Evolutionary conservation across 2,797 vertebrate genomes (phyloP), one percentile per base, ranked within the genome.

Genomic region (Saxicola maurus): DNA sequence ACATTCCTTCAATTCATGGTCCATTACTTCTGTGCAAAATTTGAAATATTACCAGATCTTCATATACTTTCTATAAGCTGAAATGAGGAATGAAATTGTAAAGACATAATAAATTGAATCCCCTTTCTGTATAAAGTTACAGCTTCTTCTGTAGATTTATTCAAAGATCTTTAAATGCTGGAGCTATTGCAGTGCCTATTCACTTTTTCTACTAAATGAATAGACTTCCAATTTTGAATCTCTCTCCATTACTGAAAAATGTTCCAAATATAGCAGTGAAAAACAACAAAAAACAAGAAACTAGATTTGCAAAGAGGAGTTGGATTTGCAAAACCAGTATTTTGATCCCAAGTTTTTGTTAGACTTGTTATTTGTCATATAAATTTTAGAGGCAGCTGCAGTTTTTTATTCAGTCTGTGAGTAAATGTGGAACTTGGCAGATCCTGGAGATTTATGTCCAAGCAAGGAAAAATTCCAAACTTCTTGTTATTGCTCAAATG

Each of bases 401-500:
- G n/a, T 51, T 65, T 90, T 81, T 28, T 71, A 3, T 55, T 49
- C 45, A 48, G 28, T 43, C 9, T 59, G 14, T 61, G 76, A 75
- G 48, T 62, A 81, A 77, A 77, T 73, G 45, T 30, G 25, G 24
- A 73, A 73, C 57, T 77, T 89, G 64, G 82, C 62, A 2, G 48
- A 38, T 83, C 27, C n/a, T 62, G 77, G 21, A 82, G 42, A 69
- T 68, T 78, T 17, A 60, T 28, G 16, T 91, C 55, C 55, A 89
- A 90, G 76, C 8, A 43, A 87, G 24, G 59, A 91, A 1, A 6
- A 86, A 84, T 86, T 86, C 77, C 92, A 78, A 81, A 57, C 21
- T 68, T 65, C 48, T 92, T 62, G 11, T 52, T 91, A 86, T 92
- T 91, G 60, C 86, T 73, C n/a, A 94, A 72, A 90, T 33, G 40